A percentile compares a stretch with the other conserved stretches of the same genome.
These are phyloP conservation scores for Melanogrammus aeglefinus DNA, from an alignment of 2,797 vertebrate species.

Conservation along the genomic window DNA sequence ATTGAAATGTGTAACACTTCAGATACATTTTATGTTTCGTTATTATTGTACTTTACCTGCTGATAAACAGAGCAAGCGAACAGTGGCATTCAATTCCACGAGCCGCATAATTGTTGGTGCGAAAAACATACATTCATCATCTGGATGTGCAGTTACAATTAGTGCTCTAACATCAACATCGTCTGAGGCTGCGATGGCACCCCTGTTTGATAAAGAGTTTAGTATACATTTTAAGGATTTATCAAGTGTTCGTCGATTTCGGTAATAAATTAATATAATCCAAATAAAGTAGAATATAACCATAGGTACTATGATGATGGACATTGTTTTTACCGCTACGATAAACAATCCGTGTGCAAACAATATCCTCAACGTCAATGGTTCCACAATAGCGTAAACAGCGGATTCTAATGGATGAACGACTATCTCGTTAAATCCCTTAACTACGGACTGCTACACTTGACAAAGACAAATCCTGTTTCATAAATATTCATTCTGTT, in stretches of 20 bases:
- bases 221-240: conserved; percentile 37
- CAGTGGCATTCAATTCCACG: conserved; percentile 56
- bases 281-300: conserved; percentile 53
- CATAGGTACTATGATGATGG: conserved; percentile 35
- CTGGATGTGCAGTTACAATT: conserved; percentile 87
- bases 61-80: conserved; percentile 87
- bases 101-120: conserved; percentile 83
- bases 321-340: conserved; percentile 65
- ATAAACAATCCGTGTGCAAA: conserved; percentile 67
- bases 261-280: conserved; percentile 59
- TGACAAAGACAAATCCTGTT: neutral
- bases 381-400: conserved; percentile 49
- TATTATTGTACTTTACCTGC: conserved; percentile 75
- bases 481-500: neutral
- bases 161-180: conserved; percentile 54
- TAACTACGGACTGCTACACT: neutral
- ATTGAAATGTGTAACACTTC: neutral
- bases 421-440: neutral
- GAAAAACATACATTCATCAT: conserved; percentile 98
- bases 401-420: neutral
- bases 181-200: neutral
- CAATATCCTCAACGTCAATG: conserved; percentile 10
- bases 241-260: conserved; percentile 31
- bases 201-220: conserved; percentile 12
- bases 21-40: neutral